A percentile compares a stretch with the other conserved stretches of the same genome.
phyloP scores from a whole-genome alignment of 2,113 vertebrate genomes.

The Cisticola juncidis region DNA sequence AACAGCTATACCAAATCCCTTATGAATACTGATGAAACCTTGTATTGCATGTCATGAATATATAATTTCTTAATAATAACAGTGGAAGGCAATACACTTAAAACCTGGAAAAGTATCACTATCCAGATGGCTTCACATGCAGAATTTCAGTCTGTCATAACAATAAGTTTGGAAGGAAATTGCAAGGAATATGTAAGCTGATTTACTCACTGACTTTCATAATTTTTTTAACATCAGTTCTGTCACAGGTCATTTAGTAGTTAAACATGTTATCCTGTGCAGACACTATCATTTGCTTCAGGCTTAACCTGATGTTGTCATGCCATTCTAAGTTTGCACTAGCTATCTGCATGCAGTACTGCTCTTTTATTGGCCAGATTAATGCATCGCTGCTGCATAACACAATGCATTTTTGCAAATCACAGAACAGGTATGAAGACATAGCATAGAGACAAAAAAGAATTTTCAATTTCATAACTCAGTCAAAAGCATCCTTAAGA shows the following conservation, averaged over 20 bases:
- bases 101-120: background rate
- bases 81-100: background rate
- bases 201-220: background rate
- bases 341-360: background rate
- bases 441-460: background rate
- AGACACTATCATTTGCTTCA: background rate
- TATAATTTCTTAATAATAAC: background rate
- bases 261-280: background rate
- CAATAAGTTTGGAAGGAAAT: background rate
- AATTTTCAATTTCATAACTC: background rate
- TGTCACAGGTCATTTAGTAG: background rate
- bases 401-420: background rate
- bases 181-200: background rate
- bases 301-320: background rate
- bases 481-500: background rate
- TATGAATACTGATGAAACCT: background rate
- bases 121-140: background rate
- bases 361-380: background rate
- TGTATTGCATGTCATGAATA: background rate
- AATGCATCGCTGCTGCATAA: background rate
- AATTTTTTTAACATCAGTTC: background rate
- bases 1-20: background rate
- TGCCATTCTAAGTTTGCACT: background rate
- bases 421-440: background rate
- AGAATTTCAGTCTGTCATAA: background rate